Evolutionary conservation across 2,888 invertebrate genomes (phyloP), one percentile per base, ranked within the genome.

Genomic region (Pammene fasciana): DNA sequence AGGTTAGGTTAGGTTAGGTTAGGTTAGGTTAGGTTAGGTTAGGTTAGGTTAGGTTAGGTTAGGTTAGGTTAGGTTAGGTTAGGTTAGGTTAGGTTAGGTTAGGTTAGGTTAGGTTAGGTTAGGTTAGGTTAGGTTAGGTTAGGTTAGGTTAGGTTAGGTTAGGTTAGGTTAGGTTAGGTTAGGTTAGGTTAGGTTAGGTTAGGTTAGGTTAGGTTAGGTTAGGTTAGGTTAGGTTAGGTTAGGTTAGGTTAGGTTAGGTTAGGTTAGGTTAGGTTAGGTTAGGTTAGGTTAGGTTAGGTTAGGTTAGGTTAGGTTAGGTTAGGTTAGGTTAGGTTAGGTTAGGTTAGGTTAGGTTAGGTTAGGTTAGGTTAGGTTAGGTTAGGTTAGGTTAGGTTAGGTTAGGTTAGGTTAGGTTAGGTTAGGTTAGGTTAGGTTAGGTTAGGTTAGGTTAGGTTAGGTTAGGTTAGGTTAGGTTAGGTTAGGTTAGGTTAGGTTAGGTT

Each of bases 1-100:
- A n/a, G n/a, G 46, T 46, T 46, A 46, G 46, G 46, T 46, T 46
- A 46, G 46, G 46, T 46, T 46, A 46, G 46, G 46, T 46, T 46
- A 46, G 46, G 46, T 46, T 46, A 46, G 46, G 46, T 46, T 46
- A 46, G 46, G 46, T 46, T 46, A 46, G 46, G 46, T 46, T 46
- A 46, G 46, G 46, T 46, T 46, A 46, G 46, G 46, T 46, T 46
- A 46, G 46, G 46, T 46, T 46, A 46, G 46, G 46, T 46, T 46
- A 46, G 46, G 46, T 46, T 46, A 46, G 46, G 46, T 46, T 46
- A 46, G 46, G 46, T 46, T 46, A 46, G 46, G 46, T 46, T 46
- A 46, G 46, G 46, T 46, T 46, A 46, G 46, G 46, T 46, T 46
- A 46, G 46, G 46, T 46, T 46, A 46, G 46, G 46, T 46, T 46